phyloP scores from a whole-genome alignment of 1,140 invertebrate genomes.

The Cherax destructor region DNA sequence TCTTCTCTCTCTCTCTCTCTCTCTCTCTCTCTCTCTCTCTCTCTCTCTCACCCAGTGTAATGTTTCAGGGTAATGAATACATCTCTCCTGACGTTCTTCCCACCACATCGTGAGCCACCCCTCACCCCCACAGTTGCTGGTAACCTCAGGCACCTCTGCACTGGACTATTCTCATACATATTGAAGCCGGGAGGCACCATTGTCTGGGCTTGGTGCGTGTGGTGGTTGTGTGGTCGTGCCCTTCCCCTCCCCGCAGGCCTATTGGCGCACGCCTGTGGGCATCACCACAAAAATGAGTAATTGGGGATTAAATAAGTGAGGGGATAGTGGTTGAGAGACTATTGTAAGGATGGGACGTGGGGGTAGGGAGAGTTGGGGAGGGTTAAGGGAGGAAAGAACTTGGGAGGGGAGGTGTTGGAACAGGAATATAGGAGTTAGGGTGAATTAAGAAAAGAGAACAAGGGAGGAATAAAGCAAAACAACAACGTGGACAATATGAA shows the following conservation, averaged over 20 bases:
- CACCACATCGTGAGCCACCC: too few species aligned
- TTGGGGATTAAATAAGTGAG: not conserved
- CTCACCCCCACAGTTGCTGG: too few species aligned
- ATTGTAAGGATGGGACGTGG: not conserved
- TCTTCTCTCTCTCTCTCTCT: not conserved
- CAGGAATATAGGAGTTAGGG: not conserved
- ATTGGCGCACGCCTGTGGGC: not conserved
- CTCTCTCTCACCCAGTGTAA: not conserved
- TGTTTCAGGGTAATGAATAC: too few species aligned
- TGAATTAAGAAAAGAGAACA: not conserved
- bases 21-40: not conserved
- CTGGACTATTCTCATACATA: conserved; percentile 11
- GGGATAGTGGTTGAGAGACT: too few species aligned
- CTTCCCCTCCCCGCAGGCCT: not conserved
- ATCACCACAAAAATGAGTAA: not conserved
- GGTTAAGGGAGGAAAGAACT: not conserved
- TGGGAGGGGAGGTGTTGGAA: not conserved
- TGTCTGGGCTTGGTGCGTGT: conserved; percentile 12
- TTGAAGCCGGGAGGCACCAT: conserved; percentile 4
- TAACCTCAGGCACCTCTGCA: not conserved
- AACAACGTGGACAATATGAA: too few species aligned
- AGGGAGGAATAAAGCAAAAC: too few species aligned
- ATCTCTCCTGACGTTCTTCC: too few species aligned
- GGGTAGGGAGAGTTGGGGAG: not conserved
- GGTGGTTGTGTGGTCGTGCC: not conserved